These are phyloP conservation scores for Lithophane semibrunnea DNA, from an alignment of 2,888 invertebrate species.

Conservation along the genomic window DNA sequence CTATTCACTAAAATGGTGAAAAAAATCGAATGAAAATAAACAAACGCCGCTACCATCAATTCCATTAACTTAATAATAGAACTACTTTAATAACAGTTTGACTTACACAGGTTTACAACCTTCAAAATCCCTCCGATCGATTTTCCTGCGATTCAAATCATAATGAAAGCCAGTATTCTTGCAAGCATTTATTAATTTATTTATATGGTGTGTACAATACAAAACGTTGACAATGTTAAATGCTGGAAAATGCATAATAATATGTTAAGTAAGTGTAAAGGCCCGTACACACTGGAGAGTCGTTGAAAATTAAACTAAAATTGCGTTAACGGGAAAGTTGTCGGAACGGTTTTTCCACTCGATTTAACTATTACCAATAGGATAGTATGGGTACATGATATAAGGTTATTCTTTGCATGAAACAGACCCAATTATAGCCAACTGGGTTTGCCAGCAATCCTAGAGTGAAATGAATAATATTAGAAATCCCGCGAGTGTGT, in stretches of 20 bases:
- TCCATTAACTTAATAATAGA: slow-evolving; percentile 25
- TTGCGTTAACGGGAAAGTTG: no score
- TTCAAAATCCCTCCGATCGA: slow-evolving; percentile 40
- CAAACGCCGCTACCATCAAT: background rate
- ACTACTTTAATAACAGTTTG: slow-evolving; percentile 18
- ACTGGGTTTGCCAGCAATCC: background rate
- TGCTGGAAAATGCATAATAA: slow-evolving; percentile 50
- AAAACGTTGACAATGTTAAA: slow-evolving; percentile 49
- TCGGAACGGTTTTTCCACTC: no score
- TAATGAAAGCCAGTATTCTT: slow-evolving; percentile 37
- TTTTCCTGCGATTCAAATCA: slow-evolving; percentile 26
- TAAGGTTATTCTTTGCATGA: background rate
- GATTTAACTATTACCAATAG: background rate
- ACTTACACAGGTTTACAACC: slow-evolving; percentile 11
- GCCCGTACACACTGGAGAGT: slow-evolving; percentile 20
- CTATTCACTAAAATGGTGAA: no score
- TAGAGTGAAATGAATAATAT: no score
- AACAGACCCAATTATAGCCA: background rate
- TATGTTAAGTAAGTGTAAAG: slow-evolving; percentile 48
- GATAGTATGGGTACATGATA: background rate
- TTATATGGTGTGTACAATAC: slow-evolving; percentile 45
- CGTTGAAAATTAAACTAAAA: background rate
- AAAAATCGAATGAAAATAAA: slow-evolving; percentile 2
- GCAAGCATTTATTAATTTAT: slow-evolving; percentile 54
- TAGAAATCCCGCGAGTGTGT: slow-evolving; percentile 4